Percentiles rank a stretch among this genome's conserved stretches.
phyloP scores from a whole-genome alignment of 2,113 vertebrate genomes.

The Atractosteus spatula region DNA sequence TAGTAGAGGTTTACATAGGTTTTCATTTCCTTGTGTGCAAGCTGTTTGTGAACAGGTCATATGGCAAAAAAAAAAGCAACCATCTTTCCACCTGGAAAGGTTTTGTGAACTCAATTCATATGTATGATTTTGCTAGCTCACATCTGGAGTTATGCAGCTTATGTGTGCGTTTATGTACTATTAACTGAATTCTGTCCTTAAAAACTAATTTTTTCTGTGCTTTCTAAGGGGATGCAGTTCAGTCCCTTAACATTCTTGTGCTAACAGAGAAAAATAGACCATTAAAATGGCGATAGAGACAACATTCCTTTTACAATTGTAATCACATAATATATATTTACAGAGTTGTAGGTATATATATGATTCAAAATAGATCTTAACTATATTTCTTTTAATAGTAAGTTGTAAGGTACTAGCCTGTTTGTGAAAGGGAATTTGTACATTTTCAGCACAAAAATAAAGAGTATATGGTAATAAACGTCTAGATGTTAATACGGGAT shows the following conservation, averaged over 20 bases:
- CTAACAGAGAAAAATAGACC: slow-evolving; percentile 6
- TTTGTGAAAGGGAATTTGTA: slow-evolving; percentile 27
- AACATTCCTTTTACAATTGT: slow-evolving; percentile 30
- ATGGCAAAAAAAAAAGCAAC: too few relatives aligned
- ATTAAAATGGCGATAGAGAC: slow-evolving; percentile 7
- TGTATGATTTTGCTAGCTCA: too few relatives aligned
- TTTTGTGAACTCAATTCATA: too few relatives aligned
- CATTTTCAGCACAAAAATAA: slow-evolving; percentile 7
- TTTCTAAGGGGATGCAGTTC: too few relatives aligned
- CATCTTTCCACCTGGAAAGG: too few relatives aligned
- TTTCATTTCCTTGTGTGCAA: too few relatives aligned
- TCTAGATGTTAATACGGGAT: slow-evolving; percentile 7
- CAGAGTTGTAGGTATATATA: slow-evolving; percentile 31
- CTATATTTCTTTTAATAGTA: slow-evolving; percentile 7
- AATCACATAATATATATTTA: slow-evolving; percentile 40
- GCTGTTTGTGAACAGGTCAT: too few relatives aligned
- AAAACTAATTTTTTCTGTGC: too few relatives aligned
- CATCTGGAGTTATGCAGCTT: too few relatives aligned
- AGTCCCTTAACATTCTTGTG: slow-evolving; percentile 23
- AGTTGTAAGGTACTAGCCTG: slow-evolving; percentile 33
- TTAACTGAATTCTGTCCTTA: too few relatives aligned
- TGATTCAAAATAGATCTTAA: slow-evolving; percentile 26
- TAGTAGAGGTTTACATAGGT: too few relatives aligned
- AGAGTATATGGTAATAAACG: slow-evolving; percentile 5
- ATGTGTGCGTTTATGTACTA: too few relatives aligned